A percentile compares a stretch with the other conserved stretches of the same genome.
Evolutionary conservation across 2,888 invertebrate species (phyloP).

Genomic region (Caenorhabditis japonica): DNA sequence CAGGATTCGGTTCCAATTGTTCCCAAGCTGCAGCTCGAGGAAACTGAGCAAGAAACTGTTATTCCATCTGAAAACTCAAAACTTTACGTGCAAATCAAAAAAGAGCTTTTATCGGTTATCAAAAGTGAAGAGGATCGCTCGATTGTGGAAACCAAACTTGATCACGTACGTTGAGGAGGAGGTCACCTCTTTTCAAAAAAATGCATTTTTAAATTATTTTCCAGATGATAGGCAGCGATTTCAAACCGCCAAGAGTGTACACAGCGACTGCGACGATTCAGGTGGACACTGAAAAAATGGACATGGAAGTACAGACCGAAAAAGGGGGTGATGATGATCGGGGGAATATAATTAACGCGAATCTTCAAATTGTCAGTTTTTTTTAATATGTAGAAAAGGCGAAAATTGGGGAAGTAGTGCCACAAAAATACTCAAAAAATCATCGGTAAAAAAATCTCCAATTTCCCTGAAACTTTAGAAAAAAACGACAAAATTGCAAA

Average conservation of each 20-base stretch:
- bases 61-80: background rate
- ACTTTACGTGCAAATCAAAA: slow-evolving; percentile 17
- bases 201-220: background rate
- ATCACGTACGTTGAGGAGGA: slow-evolving; percentile 25
- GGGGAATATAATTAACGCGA: slow-evolving; percentile 11
- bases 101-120: slow-evolving; percentile 20
- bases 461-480: no score
- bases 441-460: no score
- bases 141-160: slow-evolving; percentile 10
- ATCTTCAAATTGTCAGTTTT: slow-evolving; percentile 23
- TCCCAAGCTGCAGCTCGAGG: slow-evolving; percentile 13
- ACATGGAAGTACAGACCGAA: slow-evolving; percentile 43
- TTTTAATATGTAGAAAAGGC: no score
- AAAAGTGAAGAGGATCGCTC: slow-evolving; percentile 22
- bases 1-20: background rate
- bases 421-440: no score
- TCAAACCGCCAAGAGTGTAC: slow-evolving; percentile 7
- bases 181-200: no score
- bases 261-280: slow-evolving; percentile 32
- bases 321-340: slow-evolving; percentile 7
- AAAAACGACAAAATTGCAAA: no score
- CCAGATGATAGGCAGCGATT: background rate
- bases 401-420: no score
- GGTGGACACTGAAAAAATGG: slow-evolving; percentile 32
- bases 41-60: background rate